Evolutionary conservation across 2,888 invertebrate genomes (phyloP).

Genomic region (Pseudococcus jackbeardsleyi): DNA sequence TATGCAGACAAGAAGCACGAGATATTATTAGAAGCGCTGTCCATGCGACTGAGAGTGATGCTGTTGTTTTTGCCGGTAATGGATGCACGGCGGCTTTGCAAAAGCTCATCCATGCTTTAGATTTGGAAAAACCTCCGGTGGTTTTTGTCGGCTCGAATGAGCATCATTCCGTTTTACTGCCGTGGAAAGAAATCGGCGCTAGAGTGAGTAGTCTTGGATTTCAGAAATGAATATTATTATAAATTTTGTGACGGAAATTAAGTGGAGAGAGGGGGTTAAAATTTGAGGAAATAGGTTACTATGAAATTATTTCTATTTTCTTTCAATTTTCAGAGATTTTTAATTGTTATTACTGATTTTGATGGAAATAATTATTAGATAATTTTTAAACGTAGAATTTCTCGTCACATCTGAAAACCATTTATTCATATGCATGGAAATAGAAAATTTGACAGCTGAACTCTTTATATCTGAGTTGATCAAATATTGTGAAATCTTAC

Average conservation of each 20-base stretch:
- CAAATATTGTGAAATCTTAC: too few relatives aligned
- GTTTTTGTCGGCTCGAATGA: slow-evolving; percentile 86
- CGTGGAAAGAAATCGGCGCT: slow-evolving; percentile 86
- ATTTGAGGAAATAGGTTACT: background rate
- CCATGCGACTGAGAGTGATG: slow-evolving; percentile 85
- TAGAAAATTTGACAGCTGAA: too few relatives aligned
- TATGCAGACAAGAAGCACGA: slow-evolving; percentile 82
- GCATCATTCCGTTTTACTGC: slow-evolving; percentile 82
- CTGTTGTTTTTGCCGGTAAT: slow-evolving; percentile 81
- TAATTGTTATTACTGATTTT: too few relatives aligned
- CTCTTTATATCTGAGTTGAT: too few relatives aligned
- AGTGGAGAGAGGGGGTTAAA: background rate
- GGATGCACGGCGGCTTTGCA: slow-evolving; percentile 84
- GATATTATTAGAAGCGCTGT: slow-evolving; percentile 84
- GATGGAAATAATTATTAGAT: too few relatives aligned
- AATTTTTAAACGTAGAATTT: too few relatives aligned
- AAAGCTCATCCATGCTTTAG: slow-evolving; percentile 80
- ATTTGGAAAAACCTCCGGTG: slow-evolving; percentile 75
- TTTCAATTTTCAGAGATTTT: too few relatives aligned
- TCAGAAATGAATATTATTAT: background rate
- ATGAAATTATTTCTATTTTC: too few relatives aligned
- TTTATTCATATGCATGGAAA: too few relatives aligned
- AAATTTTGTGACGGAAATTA: too few relatives aligned
- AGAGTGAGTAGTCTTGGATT: slow-evolving; percentile 74
- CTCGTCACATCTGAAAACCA: too few relatives aligned